These are phyloP conservation scores for Hylia prasina DNA, from an alignment of 2,113 vertebrate species.

Conservation along the genomic window DNA sequence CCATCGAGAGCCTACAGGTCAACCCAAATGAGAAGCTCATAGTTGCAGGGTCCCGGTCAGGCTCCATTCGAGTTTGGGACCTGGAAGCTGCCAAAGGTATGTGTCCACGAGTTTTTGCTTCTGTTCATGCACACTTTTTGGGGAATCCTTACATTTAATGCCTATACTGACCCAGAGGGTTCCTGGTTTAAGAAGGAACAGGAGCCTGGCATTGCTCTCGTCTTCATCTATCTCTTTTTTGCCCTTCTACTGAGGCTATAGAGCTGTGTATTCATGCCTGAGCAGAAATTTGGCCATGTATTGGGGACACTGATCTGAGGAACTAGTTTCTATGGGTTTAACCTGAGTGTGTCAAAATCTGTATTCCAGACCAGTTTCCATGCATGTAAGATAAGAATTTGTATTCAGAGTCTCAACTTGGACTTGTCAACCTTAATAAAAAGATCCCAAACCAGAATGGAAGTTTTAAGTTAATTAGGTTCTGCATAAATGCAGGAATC, in stretches of 20 bases:
- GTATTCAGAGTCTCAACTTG: neutral
- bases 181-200: neutral
- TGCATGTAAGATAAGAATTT: neutral
- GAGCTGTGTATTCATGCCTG: fast-evolving
- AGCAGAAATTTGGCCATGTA: neutral
- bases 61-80: constrained; percentile 94
- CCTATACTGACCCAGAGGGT: neutral
- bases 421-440: neutral
- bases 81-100: constrained; percentile 96
- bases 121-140: neutral
- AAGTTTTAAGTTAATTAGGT: neutral
- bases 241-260: fast-evolving
- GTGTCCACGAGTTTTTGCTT: neutral
- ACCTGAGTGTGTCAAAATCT: neutral
- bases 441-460: neutral
- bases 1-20: constrained; percentile 91
- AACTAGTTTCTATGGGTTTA: neutral
- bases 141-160: neutral
- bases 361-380: neutral
- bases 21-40: constrained; percentile 88
- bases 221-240: neutral
- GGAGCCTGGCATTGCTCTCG: neutral
- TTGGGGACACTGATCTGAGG: neutral
- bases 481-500: neutral
- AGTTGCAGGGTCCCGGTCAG: constrained; percentile 91